A percentile compares a stretch with the other conserved stretches of the same genome.
Conservation (phyloP, 2,888 invertebrate genomes). For the Anoncus sp. region DNA sequence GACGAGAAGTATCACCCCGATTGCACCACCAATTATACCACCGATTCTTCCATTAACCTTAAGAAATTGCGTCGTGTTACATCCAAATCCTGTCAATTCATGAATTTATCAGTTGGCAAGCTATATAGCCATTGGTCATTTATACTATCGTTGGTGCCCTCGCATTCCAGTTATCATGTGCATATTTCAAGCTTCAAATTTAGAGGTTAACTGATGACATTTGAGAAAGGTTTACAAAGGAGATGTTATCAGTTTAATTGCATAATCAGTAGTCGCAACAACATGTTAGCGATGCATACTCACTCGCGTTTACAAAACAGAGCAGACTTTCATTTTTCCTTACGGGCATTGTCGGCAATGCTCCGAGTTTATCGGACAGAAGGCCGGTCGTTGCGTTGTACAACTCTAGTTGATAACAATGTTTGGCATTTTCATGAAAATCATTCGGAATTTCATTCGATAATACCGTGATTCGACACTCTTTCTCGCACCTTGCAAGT, state of each 20-base stretch:
- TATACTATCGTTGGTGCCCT: too few relatives aligned
- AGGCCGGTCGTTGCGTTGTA: not conserved
- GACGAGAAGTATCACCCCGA: not conserved
- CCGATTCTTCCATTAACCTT: not conserved
- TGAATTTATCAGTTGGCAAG: not conserved
- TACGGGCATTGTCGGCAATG: not conserved
- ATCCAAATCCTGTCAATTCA: constrained; percentile 10
- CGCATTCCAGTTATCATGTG: too few relatives aligned
- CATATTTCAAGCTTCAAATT: too few relatives aligned
- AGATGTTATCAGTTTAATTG: too few relatives aligned
- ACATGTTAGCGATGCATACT: too few relatives aligned
- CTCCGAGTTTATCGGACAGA: not conserved
- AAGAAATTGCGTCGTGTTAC: not conserved
- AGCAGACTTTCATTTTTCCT: not conserved
- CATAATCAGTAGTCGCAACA: too few relatives aligned
- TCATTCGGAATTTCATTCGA: not conserved
- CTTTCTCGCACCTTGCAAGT: not conserved
- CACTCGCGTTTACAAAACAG: constrained; percentile 29
- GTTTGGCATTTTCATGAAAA: not conserved
- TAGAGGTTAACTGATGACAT: too few relatives aligned
- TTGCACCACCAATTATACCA: not conserved
- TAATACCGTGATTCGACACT: constrained; percentile 34
- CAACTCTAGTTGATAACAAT: constrained; percentile 10
- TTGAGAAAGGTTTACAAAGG: too few relatives aligned
- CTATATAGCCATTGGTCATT: too few relatives aligned